These are phyloP conservation scores for Gulo gulo DNA, from an alignment of 2,113 vertebrate genomes.

Conservation along the genomic window DNA sequence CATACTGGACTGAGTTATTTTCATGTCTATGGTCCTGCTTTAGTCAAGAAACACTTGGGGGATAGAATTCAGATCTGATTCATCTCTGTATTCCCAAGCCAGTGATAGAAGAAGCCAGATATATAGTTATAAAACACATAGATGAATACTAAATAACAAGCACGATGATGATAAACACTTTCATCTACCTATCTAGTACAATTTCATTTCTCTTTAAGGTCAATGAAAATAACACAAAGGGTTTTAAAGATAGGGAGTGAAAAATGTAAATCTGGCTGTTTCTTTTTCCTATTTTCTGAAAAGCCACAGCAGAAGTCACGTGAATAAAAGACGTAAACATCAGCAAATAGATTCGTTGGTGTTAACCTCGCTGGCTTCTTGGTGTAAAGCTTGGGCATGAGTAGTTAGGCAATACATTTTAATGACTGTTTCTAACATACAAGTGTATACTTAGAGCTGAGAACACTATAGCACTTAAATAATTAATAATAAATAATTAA, in stretches of 20 bases:
- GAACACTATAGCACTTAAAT: constrained; percentile 21
- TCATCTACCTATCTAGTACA: background rate
- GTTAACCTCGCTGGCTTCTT: background rate
- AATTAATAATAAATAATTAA: constrained; percentile 65
- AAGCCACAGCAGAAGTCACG: background rate
- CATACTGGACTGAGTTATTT: background rate
- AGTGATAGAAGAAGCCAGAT: background rate
- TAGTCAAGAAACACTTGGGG: background rate
- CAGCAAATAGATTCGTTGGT: background rate
- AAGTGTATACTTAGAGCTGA: constrained; percentile 21
- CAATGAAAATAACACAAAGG: background rate
- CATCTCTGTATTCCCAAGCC: background rate
- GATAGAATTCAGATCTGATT: background rate
- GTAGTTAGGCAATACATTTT: constrained; percentile 21
- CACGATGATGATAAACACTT: background rate
- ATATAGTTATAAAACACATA: background rate
- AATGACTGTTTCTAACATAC: background rate
- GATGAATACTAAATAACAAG: background rate
- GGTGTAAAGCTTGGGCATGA: background rate
- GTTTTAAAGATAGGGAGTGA: background rate
- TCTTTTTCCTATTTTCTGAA: background rate
- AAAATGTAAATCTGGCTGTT: background rate
- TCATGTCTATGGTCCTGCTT: background rate
- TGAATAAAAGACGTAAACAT: constrained; percentile 26
- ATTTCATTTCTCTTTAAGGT: background rate